These are phyloP conservation scores for Chaetops frenatus DNA, from an alignment of 2,113 vertebrate genomes.

Conservation along the genomic window DNA sequence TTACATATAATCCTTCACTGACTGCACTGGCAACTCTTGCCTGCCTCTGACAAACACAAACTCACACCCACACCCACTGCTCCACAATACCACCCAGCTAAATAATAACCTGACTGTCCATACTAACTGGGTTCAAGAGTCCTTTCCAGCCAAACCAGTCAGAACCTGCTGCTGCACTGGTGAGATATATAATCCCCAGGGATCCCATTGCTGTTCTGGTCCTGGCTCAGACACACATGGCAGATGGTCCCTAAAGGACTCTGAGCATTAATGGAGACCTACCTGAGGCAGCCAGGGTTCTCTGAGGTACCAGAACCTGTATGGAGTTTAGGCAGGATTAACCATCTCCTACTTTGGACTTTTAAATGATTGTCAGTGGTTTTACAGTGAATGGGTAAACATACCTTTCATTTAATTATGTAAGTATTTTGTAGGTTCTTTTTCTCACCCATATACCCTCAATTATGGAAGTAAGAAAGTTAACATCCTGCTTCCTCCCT, in stretches of 20 bases:
- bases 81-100: neutral
- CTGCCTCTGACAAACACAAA: neutral
- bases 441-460: neutral
- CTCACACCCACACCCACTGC: neutral
- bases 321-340: neutral
- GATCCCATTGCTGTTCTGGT: neutral
- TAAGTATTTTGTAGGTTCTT: neutral
- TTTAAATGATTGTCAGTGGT: neutral
- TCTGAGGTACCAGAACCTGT: neutral
- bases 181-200: neutral
- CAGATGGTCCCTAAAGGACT: neutral
- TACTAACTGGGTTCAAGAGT: neutral
- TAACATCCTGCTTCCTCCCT: neutral
- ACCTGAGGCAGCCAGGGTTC: neutral
- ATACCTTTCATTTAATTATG: neutral
- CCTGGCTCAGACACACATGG: neutral
- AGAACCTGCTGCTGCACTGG: neutral
- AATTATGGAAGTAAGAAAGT: neutral
- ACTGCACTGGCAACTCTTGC: neutral
- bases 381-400: neutral
- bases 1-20: neutral
- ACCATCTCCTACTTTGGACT: neutral
- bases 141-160: neutral
- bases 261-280: neutral
- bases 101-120: neutral